Evolutionary conservation across 2,797 vertebrate species (phyloP).

Genomic region (Erpetoichthys calabaricus): DNA sequence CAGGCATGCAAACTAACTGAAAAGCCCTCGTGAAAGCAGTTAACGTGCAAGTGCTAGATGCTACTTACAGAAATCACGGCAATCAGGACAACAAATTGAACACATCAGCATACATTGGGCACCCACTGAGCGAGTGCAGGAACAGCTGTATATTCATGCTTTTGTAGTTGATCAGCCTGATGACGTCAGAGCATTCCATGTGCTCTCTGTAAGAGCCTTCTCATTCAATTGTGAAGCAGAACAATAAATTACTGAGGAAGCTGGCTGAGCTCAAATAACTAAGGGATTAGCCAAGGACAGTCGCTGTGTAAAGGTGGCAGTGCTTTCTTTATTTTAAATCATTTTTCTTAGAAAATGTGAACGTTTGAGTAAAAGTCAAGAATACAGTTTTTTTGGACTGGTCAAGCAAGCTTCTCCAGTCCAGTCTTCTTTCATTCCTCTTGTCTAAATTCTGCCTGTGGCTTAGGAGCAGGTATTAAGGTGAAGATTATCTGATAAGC

Average conservation of each 20-base stretch:
- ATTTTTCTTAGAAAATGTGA: too few relatives aligned
- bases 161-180: conserved; percentile 39
- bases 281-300: conserved; percentile 8
- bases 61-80: conserved; percentile 51
- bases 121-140: conserved; percentile 26
- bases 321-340: too few relatives aligned
- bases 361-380: too few relatives aligned
- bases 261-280: conserved; percentile 23
- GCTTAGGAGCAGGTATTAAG: too few relatives aligned
- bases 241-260: conserved; percentile 30
- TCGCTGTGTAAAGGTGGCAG: too few relatives aligned
- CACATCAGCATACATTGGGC: conserved; percentile 31
- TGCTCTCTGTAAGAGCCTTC: conserved; percentile 17
- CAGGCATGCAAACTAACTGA: background rate
- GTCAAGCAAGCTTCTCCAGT: too few relatives aligned
- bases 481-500: too few relatives aligned
- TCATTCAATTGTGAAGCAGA: conserved; percentile 7
- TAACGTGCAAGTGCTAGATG: conserved; percentile 17
- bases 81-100: conserved; percentile 46
- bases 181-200: conserved; percentile 65
- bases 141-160: conserved; percentile 38
- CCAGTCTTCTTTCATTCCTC: too few relatives aligned
- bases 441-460: too few relatives aligned
- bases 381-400: too few relatives aligned
- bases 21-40: conserved; percentile 2